These are phyloP conservation scores for Crax fasciolata DNA, from an alignment of 2,797 vertebrate species.

Conservation along the genomic window DNA sequence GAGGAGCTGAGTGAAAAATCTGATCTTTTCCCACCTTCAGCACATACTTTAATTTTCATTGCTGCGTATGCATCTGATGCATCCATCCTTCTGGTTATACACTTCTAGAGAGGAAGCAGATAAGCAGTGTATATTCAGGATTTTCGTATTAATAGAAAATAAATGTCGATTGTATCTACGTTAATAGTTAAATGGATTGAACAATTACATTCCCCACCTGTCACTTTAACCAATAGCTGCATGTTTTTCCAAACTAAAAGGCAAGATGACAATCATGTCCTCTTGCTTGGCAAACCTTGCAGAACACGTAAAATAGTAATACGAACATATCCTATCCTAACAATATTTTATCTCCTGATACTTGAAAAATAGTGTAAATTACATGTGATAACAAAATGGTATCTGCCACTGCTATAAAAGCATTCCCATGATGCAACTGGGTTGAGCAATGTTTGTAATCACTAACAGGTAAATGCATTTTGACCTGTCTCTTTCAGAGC, in stretches of 20 bases:
- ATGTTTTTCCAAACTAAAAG: neutral
- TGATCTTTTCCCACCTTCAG: neutral
- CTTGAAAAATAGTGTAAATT: slow-evolving; percentile 18
- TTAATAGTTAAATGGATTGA: slow-evolving; percentile 43
- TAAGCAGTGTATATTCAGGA: neutral
- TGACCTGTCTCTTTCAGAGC: slow-evolving; percentile 34
- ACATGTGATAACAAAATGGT: neutral
- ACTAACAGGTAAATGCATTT: slow-evolving; percentile 24
- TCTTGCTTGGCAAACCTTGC: neutral
- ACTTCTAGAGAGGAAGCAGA: neutral
- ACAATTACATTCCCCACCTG: slow-evolving; percentile 6
- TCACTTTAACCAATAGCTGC: neutral
- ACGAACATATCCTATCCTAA: neutral
- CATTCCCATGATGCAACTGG: neutral
- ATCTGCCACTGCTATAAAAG: neutral
- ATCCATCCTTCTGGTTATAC: neutral
- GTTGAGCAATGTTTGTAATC: neutral
- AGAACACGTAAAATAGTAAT: neutral
- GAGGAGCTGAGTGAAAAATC: neutral
- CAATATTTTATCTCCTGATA: neutral
- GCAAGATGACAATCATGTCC: neutral
- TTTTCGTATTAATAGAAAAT: slow-evolving; percentile 33
- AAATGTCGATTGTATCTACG: slow-evolving; percentile 24
- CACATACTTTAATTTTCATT: neutral
- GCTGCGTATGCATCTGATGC: neutral